Conservation (phyloP, 2,888 invertebrate genomes). For the Eledona agricola region DNA sequence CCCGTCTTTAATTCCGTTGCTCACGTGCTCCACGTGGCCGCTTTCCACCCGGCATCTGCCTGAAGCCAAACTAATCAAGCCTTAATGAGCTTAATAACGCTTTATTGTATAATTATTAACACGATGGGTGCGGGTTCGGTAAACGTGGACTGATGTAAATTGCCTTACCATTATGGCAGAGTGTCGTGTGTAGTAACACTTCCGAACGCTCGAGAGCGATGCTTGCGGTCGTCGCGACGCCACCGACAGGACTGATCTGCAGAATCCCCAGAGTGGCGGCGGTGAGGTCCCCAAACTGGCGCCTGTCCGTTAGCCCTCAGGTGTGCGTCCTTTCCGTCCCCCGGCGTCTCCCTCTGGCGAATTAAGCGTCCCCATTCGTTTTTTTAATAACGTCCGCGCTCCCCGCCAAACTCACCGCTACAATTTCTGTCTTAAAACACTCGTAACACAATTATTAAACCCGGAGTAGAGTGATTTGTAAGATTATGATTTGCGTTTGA, state of each 20-base stretch:
- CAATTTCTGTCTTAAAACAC: too few relatives aligned
- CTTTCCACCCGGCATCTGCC: too few relatives aligned
- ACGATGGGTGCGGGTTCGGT: too few relatives aligned
- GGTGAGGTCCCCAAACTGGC: slow-evolving; percentile 50
- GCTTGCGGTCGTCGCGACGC: slow-evolving; percentile 60
- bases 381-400: slow-evolving; percentile 47
- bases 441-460: too few relatives aligned
- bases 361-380: slow-evolving; percentile 53
- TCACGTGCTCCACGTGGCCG: too few relatives aligned
- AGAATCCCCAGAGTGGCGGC: slow-evolving; percentile 51
- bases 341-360: slow-evolving; percentile 35
- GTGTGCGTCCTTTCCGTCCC: slow-evolving; percentile 44
- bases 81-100: too few relatives aligned
- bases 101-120: too few relatives aligned
- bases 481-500: slow-evolving; percentile 43
- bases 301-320: slow-evolving; percentile 58
- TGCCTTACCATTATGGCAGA: slow-evolving; percentile 4
- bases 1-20: too few relatives aligned
- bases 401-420: too few relatives aligned
- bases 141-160: too few relatives aligned
- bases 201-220: slow-evolving; percentile 40
- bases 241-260: slow-evolving; percentile 60
- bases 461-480: too few relatives aligned
- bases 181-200: slow-evolving; percentile 4
- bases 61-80: too few relatives aligned